phyloP scores from a whole-genome alignment of 2,888 invertebrate species.

The Gymnocheta viridis region DNA sequence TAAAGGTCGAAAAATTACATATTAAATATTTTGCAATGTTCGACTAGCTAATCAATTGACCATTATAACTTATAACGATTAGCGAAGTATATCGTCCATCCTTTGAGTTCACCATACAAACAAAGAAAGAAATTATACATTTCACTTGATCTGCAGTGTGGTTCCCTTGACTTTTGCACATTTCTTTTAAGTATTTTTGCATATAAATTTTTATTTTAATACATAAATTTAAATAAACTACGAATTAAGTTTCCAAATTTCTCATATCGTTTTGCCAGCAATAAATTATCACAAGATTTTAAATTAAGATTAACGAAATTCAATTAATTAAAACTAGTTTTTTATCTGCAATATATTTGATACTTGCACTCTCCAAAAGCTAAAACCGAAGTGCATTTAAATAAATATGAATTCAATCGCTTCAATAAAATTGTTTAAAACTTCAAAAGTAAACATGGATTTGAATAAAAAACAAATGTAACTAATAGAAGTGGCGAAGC shows the following conservation, averaged over 20 bases:
- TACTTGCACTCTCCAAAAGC: not conserved
- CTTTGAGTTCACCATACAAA: too few species aligned
- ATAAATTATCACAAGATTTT: slow-evolving; percentile 52
- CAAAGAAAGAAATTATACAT: too few species aligned
- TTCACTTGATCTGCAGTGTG: too few species aligned
- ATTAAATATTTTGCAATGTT: too few species aligned
- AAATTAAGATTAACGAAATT: slow-evolving; percentile 55
- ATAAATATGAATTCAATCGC: slow-evolving; percentile 25
- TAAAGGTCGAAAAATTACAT: too few species aligned
- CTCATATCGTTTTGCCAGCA: slow-evolving; percentile 33
- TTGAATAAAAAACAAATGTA: slow-evolving; percentile 12
- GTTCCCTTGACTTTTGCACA: too few species aligned
- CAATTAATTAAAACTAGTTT: slow-evolving; percentile 56
- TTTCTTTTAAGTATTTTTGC: too few species aligned
- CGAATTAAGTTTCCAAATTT: not conserved
- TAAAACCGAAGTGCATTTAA: not conserved
- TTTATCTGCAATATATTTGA: not conserved
- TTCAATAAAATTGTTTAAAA: slow-evolving; percentile 11
- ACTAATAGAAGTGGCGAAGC: not conserved
- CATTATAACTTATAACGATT: too few species aligned
- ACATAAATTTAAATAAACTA: not conserved
- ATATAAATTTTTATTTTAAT: too few species aligned
- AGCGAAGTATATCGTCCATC: too few species aligned
- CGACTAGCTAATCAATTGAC: too few species aligned
- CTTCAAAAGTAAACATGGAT: not conserved